Evolutionary conservation across 2,888 invertebrate genomes (phyloP).

Genomic region (Sphaerophoria taeniata): DNA sequence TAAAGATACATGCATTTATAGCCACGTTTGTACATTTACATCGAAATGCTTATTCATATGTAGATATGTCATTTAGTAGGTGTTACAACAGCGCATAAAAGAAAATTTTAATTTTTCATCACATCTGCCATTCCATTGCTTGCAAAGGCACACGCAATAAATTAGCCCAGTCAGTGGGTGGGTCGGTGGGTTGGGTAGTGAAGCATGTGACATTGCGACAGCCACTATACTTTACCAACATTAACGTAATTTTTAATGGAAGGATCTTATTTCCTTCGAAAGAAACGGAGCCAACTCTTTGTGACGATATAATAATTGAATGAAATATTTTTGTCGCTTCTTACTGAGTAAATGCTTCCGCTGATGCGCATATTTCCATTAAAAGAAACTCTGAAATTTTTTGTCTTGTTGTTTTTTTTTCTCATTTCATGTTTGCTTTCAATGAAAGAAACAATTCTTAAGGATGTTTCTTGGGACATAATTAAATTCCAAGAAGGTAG

Average conservation of each 20-base stretch:
- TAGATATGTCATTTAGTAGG: neutral
- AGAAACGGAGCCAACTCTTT: slow-evolving; percentile 56
- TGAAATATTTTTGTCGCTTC: slow-evolving; percentile 62
- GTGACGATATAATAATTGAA: slow-evolving; percentile 61
- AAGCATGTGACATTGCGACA: neutral
- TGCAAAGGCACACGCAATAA: neutral
- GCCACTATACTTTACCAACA: slow-evolving; percentile 17
- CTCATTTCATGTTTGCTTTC: too few relatives aligned
- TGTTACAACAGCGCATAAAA: slow-evolving; percentile 15
- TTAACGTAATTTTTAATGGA: slow-evolving; percentile 55
- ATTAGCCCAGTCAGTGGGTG: too few relatives aligned
- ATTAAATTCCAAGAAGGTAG: slow-evolving; percentile 12
- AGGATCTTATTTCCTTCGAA: slow-evolving; percentile 21
- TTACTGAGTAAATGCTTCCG: slow-evolving; percentile 49
- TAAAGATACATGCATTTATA: too few relatives aligned
- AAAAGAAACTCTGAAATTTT: slow-evolving; percentile 46
- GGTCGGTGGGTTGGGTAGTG: too few relatives aligned
- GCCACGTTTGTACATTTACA: too few relatives aligned
- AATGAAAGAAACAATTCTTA: neutral
- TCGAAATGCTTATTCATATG: neutral
- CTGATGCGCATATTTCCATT: slow-evolving; percentile 40
- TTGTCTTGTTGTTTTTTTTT: neutral
- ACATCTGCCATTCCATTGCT: slow-evolving; percentile 45
- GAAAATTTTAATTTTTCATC: slow-evolving; percentile 61
- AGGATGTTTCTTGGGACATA: slow-evolving; percentile 14